Base-by-base conservation (phyloP, 2,888 invertebrate species). In the Erebia palarica region DNA sequence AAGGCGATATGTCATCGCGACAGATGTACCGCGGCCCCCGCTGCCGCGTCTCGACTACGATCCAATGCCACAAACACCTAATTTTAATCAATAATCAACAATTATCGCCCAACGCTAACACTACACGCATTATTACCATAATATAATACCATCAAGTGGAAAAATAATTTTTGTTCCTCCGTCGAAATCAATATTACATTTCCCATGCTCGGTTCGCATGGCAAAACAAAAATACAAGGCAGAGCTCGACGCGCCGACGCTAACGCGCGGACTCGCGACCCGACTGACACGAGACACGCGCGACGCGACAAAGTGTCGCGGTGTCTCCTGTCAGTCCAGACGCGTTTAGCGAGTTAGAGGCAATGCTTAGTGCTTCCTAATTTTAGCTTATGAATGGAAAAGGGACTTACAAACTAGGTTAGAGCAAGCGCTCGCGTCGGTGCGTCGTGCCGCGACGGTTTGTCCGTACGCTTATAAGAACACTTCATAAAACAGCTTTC, bases 1-100 rank as follows among this genome's bases (percentile, higher is more conserved):
- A 51, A 64, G 69, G 61, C 77, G 72, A 14, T 10, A 5, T 16
- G 13, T 44, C 55, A 49, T 16, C 58, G 18, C 66, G 55, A 61
- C 67, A 42, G 36, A 16, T 49, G 18, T 51, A 69, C 69, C 78
- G 68, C 75, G 72, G 68, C 70, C 53, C 47, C 53, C 59, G 64
- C 57, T 65, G 69, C 79, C 80, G 79, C 80, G 77, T 76, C 80
- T 81, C 81, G 77, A 82, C 89, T 89, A 89, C 91, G 76, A 82
- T 86, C 90, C 88, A 87, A 89, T 88, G 89, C 88, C 91, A 87
- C 87, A 85, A 91, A 92, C 90, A 89, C 87, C 90, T 92, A 92
- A 90, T 89, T 89, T 91, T 92, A 90, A 89, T 91, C 93, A 93
- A 92, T 92, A 92, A 93, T 93, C 93, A 93, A 93, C 93, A 93